Base-by-base conservation (phyloP, 2,888 invertebrate species). In the Chrysolina americana region DNA sequence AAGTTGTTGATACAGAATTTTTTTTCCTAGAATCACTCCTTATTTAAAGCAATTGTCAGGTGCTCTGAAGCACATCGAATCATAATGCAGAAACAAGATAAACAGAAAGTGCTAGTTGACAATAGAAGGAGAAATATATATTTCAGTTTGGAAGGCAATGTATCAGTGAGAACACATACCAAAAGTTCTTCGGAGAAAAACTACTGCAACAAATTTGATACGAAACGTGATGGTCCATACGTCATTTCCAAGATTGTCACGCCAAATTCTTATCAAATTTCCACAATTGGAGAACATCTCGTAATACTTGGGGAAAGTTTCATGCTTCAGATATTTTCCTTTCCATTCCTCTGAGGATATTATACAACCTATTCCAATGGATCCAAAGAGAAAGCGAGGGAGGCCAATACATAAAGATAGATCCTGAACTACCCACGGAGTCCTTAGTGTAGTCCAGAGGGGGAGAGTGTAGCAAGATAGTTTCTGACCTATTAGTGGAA, bases 201-300 rank as follows among this genome's bases (percentile, higher is more conserved):
- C 13, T 72, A 59, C 28, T 69, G 69, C n/a, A 56, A 59, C n/a
- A 75, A 73, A 50, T 72, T 75, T 23, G 66, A 50, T 13, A 41
- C 73, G 8, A 47, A 63, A 41, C 59, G 64, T 48, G 73, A 73
- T 73, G 73, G 69, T 36, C 72, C 75, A 15, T 71, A 75, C 68
- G 47, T 73, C 6, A 69, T 75, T 21, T 62, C 28, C 21, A 74
- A 74, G 36, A 64, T 68, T 8, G 56, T 74, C 36, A 62, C 63
- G 13, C 59, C 74, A 28, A 70, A 63, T 15, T 70, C 70, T 15
- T 68, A 73, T 68, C n/a, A 70, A 28, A 50, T 70, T 48, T 70
- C 74, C n/a, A 44, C 59, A 53, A 17, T 23, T 65, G 68, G 28
- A 23, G 19, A 59, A 13, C 56, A 36, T 10, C 41, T 41, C 21